Conservation (phyloP, 2,888 invertebrate species). For the Priocnemis perturbator region DNA sequence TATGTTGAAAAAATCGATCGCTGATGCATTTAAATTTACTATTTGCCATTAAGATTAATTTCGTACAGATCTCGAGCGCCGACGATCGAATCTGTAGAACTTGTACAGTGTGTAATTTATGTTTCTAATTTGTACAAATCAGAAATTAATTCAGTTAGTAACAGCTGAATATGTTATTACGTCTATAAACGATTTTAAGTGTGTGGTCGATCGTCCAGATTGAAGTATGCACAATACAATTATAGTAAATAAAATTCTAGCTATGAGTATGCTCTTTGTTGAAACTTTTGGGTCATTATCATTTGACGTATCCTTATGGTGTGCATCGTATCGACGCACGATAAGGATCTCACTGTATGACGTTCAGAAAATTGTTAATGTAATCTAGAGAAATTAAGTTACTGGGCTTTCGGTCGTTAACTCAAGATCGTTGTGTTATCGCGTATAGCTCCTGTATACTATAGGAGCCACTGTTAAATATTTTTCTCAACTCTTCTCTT, state of each 20-base stretch:
- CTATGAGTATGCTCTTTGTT: background rate
- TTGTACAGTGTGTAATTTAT: slow-evolving; percentile 56
- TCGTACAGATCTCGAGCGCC: no score
- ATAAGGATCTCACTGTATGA: background rate
- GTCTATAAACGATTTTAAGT: slow-evolving; percentile 39
- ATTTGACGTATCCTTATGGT: background rate
- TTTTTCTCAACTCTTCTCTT: slow-evolving; percentile 55
- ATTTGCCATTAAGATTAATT: no score
- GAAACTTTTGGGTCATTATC: background rate
- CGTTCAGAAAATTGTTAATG: background rate
- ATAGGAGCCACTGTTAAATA: slow-evolving; percentile 57
- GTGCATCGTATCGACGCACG: no score
- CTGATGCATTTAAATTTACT: no score
- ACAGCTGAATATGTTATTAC: slow-evolving; percentile 14
- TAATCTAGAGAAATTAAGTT: slow-evolving; percentile 6
- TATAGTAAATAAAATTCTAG: background rate
- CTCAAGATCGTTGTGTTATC: slow-evolving; percentile 49
- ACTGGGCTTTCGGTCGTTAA: slow-evolving; percentile 46
- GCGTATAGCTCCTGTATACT: slow-evolving; percentile 39
- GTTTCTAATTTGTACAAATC: slow-evolving; percentile 56
- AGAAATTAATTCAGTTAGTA: slow-evolving; percentile 33
- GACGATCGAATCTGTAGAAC: slow-evolving; percentile 43
- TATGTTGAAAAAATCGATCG: no score
- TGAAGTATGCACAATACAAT: slow-evolving; percentile 3
- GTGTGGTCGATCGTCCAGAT: slow-evolving; percentile 37